Percentiles rank a stretch among this genome's conserved stretches.
Evolutionary conservation across 1,140 invertebrate genomes (phyloP).

Genomic region (Lordiphosa mommai): DNA sequence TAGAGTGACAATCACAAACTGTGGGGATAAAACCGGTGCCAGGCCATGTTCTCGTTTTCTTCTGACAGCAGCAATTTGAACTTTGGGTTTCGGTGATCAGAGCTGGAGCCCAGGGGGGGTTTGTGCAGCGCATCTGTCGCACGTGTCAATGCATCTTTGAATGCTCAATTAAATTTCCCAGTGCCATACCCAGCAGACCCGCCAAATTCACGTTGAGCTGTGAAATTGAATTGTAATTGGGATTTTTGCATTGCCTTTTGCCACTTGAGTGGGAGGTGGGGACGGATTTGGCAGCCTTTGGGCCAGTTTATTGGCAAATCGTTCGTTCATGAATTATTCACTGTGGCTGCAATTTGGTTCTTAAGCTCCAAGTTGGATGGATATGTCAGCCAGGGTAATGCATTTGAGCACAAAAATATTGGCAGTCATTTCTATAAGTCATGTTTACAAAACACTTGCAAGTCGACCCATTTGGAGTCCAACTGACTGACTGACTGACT

Average conservation of each 20-base stretch:
- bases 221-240: constrained; percentile 39
- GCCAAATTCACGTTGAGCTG: constrained; percentile 7
- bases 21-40: constrained; percentile 56
- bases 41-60: constrained; percentile 20
- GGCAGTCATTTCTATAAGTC: constrained; percentile 50
- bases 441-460: constrained; percentile 74
- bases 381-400: constrained; percentile 27
- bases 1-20: constrained; percentile 71
- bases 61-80: constrained; percentile 64
- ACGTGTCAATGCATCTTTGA: constrained; percentile 68
- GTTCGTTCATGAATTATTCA: constrained; percentile 49
- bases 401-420: constrained; percentile 55
- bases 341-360: constrained; percentile 14
- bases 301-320: constrained; percentile 21
- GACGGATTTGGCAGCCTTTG: constrained; percentile 11
- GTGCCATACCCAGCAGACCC: constrained; percentile 21
- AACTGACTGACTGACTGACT: constrained; percentile 20
- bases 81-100: constrained; percentile 25
- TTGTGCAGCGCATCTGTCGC: constrained; percentile 37
- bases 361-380: constrained; percentile 25
- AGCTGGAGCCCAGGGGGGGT: constrained; percentile 15
- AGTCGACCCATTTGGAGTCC: constrained; percentile 12
- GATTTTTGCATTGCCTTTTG: constrained; percentile 48
- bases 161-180: constrained; percentile 74
- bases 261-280: constrained; percentile 7